These are phyloP conservation scores for Artemia sp. DNA, from an alignment of 2,888 invertebrate species.

Conservation along the genomic window DNA sequence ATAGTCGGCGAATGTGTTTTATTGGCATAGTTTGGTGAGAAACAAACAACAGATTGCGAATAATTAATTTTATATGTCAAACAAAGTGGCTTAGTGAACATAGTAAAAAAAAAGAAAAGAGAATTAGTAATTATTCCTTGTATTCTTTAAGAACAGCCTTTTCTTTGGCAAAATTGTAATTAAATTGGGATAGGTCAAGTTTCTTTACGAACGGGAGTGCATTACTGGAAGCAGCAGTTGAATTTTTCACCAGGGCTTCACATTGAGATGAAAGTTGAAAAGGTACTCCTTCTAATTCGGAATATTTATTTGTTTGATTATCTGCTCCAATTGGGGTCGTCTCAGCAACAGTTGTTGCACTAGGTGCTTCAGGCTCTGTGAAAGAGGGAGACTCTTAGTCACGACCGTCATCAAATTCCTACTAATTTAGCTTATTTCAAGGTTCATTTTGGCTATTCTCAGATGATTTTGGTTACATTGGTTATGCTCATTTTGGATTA, in stretches of 20 bases:
- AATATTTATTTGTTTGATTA: background rate
- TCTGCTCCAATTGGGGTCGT: background rate
- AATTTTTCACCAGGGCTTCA: background rate
- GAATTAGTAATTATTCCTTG: too few species aligned
- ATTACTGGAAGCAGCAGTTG: background rate
- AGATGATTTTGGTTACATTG: too few species aligned
- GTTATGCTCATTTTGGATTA: too few species aligned
- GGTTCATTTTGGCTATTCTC: too few species aligned
- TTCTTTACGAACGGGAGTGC: background rate
- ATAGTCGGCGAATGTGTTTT: too few species aligned
- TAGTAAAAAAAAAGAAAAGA: too few species aligned
- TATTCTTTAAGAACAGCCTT: background rate
- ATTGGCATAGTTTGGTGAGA: too few species aligned
- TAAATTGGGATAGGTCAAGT: background rate
- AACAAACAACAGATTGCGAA: too few species aligned
- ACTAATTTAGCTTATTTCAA: too few species aligned
- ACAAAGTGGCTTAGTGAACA: too few species aligned
- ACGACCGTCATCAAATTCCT: background rate
- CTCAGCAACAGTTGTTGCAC: background rate
- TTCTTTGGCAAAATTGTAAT: background rate
- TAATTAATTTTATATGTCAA: too few species aligned
- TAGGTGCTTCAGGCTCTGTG: background rate
- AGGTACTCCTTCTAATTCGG: background rate
- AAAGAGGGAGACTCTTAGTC: background rate
- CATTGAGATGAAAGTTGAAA: slow-evolving; percentile 6